phyloP scores from a whole-genome alignment of 2,797 vertebrate genomes.

The Onychomys torridus region DNA sequence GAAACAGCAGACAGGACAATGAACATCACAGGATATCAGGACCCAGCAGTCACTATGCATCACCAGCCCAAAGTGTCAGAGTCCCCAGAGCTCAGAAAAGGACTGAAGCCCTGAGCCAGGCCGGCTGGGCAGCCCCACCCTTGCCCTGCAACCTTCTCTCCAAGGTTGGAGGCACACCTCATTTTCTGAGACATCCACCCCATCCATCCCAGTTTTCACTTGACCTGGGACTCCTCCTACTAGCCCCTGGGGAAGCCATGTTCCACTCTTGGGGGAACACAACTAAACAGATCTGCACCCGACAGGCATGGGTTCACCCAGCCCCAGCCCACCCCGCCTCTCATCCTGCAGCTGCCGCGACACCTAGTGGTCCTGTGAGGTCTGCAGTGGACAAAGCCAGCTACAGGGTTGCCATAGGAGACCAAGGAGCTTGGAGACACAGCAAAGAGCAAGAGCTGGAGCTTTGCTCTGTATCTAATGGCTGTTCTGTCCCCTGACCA shows the following conservation, averaged over 20 bases:
- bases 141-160: not conserved
- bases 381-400: not conserved
- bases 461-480: too few species aligned
- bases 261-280: not conserved
- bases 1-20: too few species aligned
- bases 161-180: not conserved
- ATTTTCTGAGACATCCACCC: not conserved
- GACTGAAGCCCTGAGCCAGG: not conserved
- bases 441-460: not conserved
- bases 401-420: not conserved
- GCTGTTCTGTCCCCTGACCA: too few species aligned
- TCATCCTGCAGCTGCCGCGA: not conserved
- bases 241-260: not conserved
- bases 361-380: not conserved
- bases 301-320: not conserved
- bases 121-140: not conserved
- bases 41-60: not conserved
- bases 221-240: not conserved
- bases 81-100: slow-evolving; percentile 1
- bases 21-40: not conserved
- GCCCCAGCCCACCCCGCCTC: too few species aligned
- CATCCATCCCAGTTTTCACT: not conserved
- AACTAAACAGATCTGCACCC: not conserved
- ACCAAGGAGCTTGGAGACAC: not conserved
- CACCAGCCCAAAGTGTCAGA: not conserved